Evolutionary conservation across 2,888 invertebrate species (phyloP), one percentile per base, ranked within the genome.

Genomic region (Drosophila yooni): DNA sequence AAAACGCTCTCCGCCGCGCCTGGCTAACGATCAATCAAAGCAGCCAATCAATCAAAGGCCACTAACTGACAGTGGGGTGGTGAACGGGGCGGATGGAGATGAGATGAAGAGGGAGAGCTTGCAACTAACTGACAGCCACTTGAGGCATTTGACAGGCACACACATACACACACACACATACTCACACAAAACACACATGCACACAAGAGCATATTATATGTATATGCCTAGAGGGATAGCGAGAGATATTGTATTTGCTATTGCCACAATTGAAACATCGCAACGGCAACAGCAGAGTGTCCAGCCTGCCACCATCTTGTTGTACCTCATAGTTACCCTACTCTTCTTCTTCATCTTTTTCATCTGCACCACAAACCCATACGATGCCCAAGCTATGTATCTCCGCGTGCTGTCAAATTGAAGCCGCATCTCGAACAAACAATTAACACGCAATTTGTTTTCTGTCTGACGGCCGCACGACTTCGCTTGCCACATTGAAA

Each of bases 21-120:
- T 57, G 58, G 21, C 53, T 57, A 69, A 53, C 73, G 82, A 71
- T 84, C 74, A 80, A 80, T 84, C 76, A 76, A 74, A 70, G 59
- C 59, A 65, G 64, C 70, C 78, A 81, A 85, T 80, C 83, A 85
- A 76, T 83, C 82, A 81, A 64, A 34, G 50, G 59, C 57, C 61
- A 43, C 50, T 29, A 53, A 50, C 48, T 63, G 70, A 57, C 58
- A 66, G 56, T 11, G 33, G 13, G 21, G 27, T 10, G 25, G 5
- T 13, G 15, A 31, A 8, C 8, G 5, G 38, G 18, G 33, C n/a
- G 21, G 11, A 2, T n/a, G 15, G 5, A 13, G 56, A 21, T 5
- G 15, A 18, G 21, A 13, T 7, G 11, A 11, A n/a, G 34, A 18
- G 21, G 34, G 34, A 63, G 15, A 40, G 57, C 31, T 71, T 64